Conservation (phyloP, 2,113 vertebrate species). For the Dendropsophus ebraccatus region DNA sequence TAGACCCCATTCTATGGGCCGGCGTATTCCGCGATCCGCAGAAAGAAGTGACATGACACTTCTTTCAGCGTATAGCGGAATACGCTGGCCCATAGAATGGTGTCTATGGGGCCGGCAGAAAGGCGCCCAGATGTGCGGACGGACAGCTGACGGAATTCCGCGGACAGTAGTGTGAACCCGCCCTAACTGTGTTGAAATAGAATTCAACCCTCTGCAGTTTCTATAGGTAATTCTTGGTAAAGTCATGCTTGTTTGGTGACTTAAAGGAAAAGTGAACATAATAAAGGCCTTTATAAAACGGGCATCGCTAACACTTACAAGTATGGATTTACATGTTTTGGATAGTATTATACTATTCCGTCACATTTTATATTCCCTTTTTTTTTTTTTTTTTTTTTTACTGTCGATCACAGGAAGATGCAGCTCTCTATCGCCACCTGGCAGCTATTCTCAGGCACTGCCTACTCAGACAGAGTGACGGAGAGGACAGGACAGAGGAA, state of each 20-base stretch:
- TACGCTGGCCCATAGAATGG: too few species aligned
- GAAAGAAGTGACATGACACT: too few species aligned
- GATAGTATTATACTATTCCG: neutral
- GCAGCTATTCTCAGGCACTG: constrained; percentile 76
- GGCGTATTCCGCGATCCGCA: too few species aligned
- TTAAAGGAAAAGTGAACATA: neutral
- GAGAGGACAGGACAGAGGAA: constrained; percentile 73
- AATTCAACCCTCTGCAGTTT: neutral
- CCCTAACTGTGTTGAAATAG: too few species aligned
- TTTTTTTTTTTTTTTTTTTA: neutral
- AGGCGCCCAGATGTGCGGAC: too few species aligned
- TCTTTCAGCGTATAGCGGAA: too few species aligned
- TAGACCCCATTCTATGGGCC: too few species aligned
- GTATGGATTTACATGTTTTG: neutral
- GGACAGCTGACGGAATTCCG: too few species aligned
- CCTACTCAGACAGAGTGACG: constrained; percentile 69
- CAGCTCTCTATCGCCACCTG: constrained; percentile 77
- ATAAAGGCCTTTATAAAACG: neutral
- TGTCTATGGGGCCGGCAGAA: too few species aligned
- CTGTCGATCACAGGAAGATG: constrained; percentile 66
- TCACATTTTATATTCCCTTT: neutral
- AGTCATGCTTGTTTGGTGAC: neutral
- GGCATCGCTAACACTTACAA: neutral
- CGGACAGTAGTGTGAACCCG: too few species aligned
- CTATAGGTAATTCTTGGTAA: neutral